These are phyloP conservation scores for Melipona beecheii DNA, from an alignment of 2,888 invertebrate genomes.

Conservation along the genomic window DNA sequence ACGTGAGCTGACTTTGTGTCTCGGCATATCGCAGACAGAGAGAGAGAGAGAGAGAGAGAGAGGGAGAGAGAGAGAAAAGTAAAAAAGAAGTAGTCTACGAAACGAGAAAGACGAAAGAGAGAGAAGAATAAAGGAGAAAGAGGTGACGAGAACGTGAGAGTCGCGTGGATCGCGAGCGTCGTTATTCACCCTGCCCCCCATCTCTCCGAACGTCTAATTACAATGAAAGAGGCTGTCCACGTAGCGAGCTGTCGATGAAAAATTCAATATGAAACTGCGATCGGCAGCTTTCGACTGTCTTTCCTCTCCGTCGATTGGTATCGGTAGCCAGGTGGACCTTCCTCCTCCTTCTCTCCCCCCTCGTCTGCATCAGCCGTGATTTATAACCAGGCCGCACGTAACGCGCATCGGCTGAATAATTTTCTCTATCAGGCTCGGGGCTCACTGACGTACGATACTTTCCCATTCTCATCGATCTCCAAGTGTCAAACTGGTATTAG, in stretches of 20 bases:
- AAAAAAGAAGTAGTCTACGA: not conserved
- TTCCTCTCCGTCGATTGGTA: constrained; percentile 44
- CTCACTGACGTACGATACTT: constrained; percentile 63
- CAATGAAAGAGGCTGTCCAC: constrained; percentile 56
- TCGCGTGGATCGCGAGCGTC: constrained; percentile 45
- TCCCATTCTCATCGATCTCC: constrained; percentile 71
- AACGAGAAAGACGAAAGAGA: not conserved
- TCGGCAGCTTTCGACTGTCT: constrained; percentile 27
- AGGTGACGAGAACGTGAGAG: constrained; percentile 3
- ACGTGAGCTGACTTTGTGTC: constrained; percentile 72
- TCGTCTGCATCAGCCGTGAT: constrained; percentile 26
- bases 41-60: not conserved
- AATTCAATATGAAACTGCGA: constrained; percentile 56
- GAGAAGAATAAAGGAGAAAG: not conserved
- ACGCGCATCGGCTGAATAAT: constrained; percentile 60
- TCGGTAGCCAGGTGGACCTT: not conserved
- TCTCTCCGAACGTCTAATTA: constrained; percentile 64
- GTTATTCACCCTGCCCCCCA: constrained; percentile 58
- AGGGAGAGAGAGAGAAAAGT: not conserved
- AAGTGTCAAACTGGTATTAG: constrained; percentile 71
- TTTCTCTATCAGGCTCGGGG: constrained; percentile 44
- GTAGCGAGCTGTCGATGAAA: constrained; percentile 52
- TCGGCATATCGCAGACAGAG: constrained; percentile 56
- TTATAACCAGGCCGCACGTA: constrained; percentile 48
- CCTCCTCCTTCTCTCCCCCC: not conserved